Evolutionary conservation across 1,140 invertebrate genomes (phyloP).

Genomic region (Caenorhabditis latens): DNA sequence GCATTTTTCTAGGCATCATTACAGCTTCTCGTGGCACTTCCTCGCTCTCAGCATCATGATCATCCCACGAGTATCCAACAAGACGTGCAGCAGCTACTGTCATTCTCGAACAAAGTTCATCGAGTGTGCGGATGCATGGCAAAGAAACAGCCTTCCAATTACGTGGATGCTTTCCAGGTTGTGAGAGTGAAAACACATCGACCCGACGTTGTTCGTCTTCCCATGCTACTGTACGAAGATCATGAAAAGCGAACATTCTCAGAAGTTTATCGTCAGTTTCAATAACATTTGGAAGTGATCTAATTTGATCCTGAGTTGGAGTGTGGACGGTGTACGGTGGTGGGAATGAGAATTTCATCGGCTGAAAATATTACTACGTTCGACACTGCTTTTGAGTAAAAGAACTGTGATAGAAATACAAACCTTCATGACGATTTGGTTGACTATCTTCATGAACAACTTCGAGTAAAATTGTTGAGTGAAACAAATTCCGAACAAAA

Average conservation of each 20-base stretch:
- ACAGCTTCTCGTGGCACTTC: conserved; percentile 55
- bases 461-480: background rate
- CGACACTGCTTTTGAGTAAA: too few relatives aligned
- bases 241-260: conserved; percentile 49
- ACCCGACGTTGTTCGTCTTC: conserved; percentile 8
- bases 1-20: conserved; percentile 59
- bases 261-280: conserved; percentile 48
- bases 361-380: conserved; percentile 31
- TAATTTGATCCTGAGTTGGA: conserved; percentile 50
- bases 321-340: conserved; percentile 40
- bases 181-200: conserved; percentile 49
- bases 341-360: conserved; percentile 54
- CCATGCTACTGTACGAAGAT: conserved; percentile 53
- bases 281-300: conserved; percentile 45
- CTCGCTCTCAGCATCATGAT: conserved; percentile 34
- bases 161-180: conserved; percentile 59
- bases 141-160: conserved; percentile 54
- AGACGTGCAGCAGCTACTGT: conserved; percentile 41
- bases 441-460: background rate
- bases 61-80: conserved; percentile 44
- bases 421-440: conserved; percentile 41
- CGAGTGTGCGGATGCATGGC: background rate
- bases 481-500: conserved; percentile 1
- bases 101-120: conserved; percentile 34
- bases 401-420: too few relatives aligned